Conservation (phyloP, 2,113 vertebrate genomes). For the Alosa alosa region DNA sequence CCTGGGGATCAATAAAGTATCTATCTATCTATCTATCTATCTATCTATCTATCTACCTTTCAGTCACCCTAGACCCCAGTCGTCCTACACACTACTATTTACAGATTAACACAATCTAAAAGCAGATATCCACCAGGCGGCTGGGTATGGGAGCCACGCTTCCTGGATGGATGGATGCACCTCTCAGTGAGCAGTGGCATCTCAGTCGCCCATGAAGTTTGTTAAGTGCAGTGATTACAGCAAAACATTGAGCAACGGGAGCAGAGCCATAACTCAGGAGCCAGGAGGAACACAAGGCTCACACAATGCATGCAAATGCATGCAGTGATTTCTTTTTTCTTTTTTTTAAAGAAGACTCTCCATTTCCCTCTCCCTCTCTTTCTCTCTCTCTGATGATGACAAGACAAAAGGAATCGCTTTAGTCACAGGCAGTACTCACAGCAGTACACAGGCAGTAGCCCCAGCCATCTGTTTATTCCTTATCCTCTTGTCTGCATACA, state of each 20-base stretch:
- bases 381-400: background rate
- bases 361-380: background rate
- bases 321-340: background rate
- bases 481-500: background rate
- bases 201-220: background rate
- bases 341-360: background rate
- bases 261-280: background rate
- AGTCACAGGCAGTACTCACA: background rate
- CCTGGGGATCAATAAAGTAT: no score
- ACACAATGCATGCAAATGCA: background rate
- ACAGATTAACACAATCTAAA: background rate
- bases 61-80: background rate
- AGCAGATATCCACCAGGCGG: background rate
- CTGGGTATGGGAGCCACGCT: background rate
- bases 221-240: background rate
- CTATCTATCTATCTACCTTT: background rate
- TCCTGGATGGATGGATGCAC: background rate
- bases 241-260: background rate
- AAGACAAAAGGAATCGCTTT: conserved; percentile 17
- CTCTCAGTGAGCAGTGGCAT: background rate
- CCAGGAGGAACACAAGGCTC: background rate
- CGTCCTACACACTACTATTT: background rate
- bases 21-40: no score
- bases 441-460: background rate
- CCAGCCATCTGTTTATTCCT: conserved; percentile 27